Evolutionary conservation across 2,888 invertebrate genomes (phyloP).

Genomic region (Perithous albicinctus): DNA sequence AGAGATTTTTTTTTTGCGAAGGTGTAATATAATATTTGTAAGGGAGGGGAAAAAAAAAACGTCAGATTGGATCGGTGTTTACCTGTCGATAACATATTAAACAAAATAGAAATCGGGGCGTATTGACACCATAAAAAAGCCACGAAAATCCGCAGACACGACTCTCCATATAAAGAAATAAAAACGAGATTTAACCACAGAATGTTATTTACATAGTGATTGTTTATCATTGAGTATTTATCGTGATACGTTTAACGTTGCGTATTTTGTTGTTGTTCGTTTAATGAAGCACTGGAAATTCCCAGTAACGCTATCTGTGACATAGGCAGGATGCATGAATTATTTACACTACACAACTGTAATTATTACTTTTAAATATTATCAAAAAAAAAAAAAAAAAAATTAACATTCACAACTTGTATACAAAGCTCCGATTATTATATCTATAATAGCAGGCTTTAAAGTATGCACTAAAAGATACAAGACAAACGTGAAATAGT

Average conservation of each 20-base stretch:
- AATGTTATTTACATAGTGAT: constrained; percentile 5
- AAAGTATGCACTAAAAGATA: background rate
- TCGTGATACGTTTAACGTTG: background rate
- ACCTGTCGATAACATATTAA: background rate
- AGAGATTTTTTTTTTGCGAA: constrained; percentile 11
- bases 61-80: background rate
- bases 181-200: background rate
- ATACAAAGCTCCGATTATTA: constrained; percentile 6
- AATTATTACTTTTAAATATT: background rate
- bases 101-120: background rate
- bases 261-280: constrained; percentile 4
- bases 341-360: constrained; percentile 47
- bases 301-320: constrained; percentile 13
- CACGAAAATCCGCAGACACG: background rate
- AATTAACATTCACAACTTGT: background rate
- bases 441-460: background rate
- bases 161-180: background rate
- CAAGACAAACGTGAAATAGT: background rate
- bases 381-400: background rate
- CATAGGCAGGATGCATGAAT: constrained; percentile 29
- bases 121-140: background rate
- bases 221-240: constrained; percentile 8
- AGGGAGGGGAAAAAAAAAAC: background rate
- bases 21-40: background rate
- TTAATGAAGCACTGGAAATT: constrained; percentile 20